phyloP scores from a whole-genome alignment of 1,140 invertebrate species.

The Hypothenemus hampei region DNA sequence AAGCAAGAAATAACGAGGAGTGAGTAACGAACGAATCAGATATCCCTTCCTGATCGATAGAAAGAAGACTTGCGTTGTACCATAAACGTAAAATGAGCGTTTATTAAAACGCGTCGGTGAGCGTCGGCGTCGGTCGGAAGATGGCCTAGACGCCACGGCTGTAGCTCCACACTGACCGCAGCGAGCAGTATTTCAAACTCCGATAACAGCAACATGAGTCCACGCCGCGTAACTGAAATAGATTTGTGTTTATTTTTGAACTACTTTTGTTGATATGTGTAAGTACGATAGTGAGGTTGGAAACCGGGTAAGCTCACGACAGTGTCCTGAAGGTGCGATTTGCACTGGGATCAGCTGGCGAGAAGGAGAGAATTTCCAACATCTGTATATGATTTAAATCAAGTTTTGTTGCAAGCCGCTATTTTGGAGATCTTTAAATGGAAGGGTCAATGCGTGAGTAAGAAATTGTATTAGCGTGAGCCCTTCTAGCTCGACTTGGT shows the following conservation, averaged over 20 bases:
- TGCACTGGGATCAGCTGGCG: neutral
- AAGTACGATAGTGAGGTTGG: constrained; percentile 10
- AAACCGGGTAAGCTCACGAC: constrained; percentile 4
- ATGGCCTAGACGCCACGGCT: constrained; percentile 27
- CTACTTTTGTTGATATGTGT: constrained; percentile 23
- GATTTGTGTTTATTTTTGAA: constrained; percentile 17
- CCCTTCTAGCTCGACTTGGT: constrained; percentile 1
- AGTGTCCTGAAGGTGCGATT: constrained; percentile 1
- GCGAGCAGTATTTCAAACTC: constrained; percentile 28
- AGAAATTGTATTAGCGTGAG: neutral
- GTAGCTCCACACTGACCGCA: constrained; percentile 30
- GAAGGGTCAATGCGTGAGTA: constrained; percentile 4
- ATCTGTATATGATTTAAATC: no score
- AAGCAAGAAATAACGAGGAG: neutral
- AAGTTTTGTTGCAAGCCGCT: neutral
- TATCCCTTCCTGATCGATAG: constrained; percentile 27
- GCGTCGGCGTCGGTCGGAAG: constrained; percentile 31
- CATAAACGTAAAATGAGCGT: constrained; percentile 27
- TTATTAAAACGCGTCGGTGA: constrained; percentile 17
- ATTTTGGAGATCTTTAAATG: neutral
- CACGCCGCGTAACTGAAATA: constrained; percentile 30
- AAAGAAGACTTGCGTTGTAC: constrained; percentile 24
- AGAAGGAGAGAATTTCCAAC: neutral
- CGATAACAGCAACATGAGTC: constrained; percentile 29
- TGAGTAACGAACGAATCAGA: constrained; percentile 14